Base-by-base conservation (phyloP, 2,888 invertebrate genomes). In the Scaptomyza flava region DNA sequence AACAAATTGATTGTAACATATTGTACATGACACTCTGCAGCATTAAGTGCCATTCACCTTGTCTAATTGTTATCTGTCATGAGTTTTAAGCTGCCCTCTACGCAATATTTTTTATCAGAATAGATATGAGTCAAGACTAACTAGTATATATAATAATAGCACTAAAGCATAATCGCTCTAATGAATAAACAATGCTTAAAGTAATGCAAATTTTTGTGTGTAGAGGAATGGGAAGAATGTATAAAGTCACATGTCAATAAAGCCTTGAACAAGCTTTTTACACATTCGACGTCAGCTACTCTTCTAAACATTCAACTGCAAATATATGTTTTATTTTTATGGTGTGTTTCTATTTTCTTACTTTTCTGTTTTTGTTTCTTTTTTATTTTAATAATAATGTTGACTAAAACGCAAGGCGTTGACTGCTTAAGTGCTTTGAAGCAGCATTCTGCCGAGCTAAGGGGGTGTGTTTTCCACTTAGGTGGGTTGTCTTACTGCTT, bases 371-470 rank as follows among this genome's bases (percentile, higher is more conserved):
- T 34, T 31, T 47, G 17, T 56, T 56, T 20, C 5, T 12, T 51
- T 46, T 48, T 2, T 56, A 33, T 17, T 34, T 57, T 66, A 67
- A 59, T 72, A 66, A 75, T 62, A 68, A 54, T 68, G 65, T 77
- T 79, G 67, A 56, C 66, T 56, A 45, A 31, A 23, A 43, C 52
- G 48, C 62, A 71, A 81, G 80, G 80, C 74, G 86, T 85, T 74
- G 80, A 81, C 83, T 85, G 80, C 61, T 62, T 17, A 72, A 79
- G 85, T 68, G 50, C 66, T 71, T 53, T 57, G 63, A 60, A 66
- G 70, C 63, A 68, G 78, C 78, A 56, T 68, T 58, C 64, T 30
- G 42, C 36, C 20, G 46, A 68, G 66, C 60, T 59, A 45, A 50
- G 51, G 57, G 57, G 46, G 60, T 42, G 41, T 45, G 41, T 59